Conservation (phyloP, 2,888 invertebrate species). For the Mythimna pallens region DNA sequence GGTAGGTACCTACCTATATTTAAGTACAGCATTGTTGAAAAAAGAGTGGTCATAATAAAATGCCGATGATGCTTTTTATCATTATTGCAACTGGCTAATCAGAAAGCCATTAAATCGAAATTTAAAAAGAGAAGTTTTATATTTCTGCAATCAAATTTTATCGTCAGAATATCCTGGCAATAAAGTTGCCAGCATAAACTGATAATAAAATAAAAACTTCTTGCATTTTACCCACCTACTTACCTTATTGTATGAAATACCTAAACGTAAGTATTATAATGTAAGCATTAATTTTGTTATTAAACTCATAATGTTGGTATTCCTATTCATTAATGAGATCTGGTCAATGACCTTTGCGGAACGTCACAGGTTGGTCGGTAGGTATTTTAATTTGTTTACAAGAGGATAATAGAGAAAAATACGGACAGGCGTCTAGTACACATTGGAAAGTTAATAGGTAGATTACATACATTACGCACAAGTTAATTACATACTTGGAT, state of each 20-base stretch:
- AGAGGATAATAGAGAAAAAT: conserved; percentile 29
- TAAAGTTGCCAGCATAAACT: conserved; percentile 20
- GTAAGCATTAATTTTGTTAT: not conserved
- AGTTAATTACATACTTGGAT: conserved; percentile 3
- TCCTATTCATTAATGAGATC: not conserved
- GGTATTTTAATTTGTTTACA: conserved; percentile 1
- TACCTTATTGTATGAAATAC: no score
- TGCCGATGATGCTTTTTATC: not conserved
- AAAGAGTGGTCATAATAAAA: not conserved
- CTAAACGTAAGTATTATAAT: not conserved
- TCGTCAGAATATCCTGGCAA: conserved; percentile 33
- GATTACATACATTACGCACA: conserved; percentile 2
- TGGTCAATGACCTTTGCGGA: conserved; percentile 33
- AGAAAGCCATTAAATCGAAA: conserved; percentile 21
- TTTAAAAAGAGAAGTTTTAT: conserved; percentile 18
- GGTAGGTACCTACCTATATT: no score
- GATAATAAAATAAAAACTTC: conserved; percentile 19
- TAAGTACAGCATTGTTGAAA: not conserved
- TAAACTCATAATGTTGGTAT: not conserved
- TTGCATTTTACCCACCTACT: conserved; percentile 1
- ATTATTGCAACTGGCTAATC: conserved; percentile 10
- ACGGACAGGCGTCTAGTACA: not conserved
- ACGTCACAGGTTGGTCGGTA: conserved; percentile 9
- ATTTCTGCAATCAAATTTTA: conserved; percentile 15
- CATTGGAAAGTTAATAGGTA: conserved; percentile 24